Evolutionary conservation across 2,888 invertebrate genomes (phyloP).

Genomic region (Nomada fabriciana): DNA sequence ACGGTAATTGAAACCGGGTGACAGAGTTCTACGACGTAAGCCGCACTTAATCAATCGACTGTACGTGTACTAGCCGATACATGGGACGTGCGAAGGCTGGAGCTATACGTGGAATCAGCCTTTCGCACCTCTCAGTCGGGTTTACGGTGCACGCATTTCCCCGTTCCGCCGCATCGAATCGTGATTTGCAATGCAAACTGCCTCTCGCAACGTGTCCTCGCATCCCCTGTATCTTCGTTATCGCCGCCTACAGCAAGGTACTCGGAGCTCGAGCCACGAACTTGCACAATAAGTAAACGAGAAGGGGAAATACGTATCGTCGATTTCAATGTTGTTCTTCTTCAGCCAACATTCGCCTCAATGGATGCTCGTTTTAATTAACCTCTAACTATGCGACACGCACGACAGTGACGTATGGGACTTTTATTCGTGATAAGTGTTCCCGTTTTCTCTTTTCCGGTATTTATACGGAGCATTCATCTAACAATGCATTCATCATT

Average conservation of each 20-base stretch:
- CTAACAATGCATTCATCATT: neutral
- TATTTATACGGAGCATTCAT: neutral
- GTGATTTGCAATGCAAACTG: slow-evolving; percentile 80
- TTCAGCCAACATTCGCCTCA: neutral
- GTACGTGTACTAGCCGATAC: slow-evolving; percentile 25
- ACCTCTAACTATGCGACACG: too few relatives aligned
- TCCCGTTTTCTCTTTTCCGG: neutral
- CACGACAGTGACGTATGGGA: too few relatives aligned
- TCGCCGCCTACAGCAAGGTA: slow-evolving; percentile 6
- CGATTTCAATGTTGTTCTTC: neutral
- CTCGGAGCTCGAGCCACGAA: neutral
- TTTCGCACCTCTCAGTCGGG: slow-evolving; percentile 47
- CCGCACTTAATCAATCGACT: slow-evolving; percentile 54
- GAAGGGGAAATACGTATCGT: neutral
- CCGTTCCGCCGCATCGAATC: slow-evolving; percentile 63
- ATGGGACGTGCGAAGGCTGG: slow-evolving; percentile 24
- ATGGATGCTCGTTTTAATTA: too few relatives aligned
- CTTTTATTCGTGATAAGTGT: too few relatives aligned
- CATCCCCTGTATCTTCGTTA: slow-evolving; percentile 24
- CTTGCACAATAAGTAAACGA: neutral
- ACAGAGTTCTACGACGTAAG: slow-evolving; percentile 21
- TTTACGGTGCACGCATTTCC: slow-evolving; percentile 52
- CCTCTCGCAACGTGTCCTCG: slow-evolving; percentile 6
- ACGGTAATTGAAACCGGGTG: neutral
- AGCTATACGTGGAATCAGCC: slow-evolving; percentile 25